Evolutionary conservation across 2,797 vertebrate genomes (phyloP).

Genomic region (Lindbergichthys nudifrons): DNA sequence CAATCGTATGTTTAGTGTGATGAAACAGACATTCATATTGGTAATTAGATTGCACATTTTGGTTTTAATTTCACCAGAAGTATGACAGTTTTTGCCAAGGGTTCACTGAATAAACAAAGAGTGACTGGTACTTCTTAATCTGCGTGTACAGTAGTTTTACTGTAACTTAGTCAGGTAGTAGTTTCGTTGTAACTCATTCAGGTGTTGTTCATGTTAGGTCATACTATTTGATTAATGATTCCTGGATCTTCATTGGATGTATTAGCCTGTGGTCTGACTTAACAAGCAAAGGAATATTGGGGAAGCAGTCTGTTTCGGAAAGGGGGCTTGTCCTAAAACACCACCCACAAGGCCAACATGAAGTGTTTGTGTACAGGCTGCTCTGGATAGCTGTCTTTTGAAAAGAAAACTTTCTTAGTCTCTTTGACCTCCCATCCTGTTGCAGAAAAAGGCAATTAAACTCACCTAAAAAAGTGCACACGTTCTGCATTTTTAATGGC

Average conservation of each 20-base stretch:
- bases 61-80: slow-evolving; percentile 5
- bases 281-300: slow-evolving; percentile 24
- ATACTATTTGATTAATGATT: slow-evolving; percentile 17
- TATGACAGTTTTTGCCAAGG: neutral
- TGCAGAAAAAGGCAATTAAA: slow-evolving; percentile 75
- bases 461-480: slow-evolving; percentile 74
- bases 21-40: slow-evolving; percentile 8
- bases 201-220: neutral
- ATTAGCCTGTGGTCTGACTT: neutral
- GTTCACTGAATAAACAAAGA: neutral
- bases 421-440: slow-evolving; percentile 64
- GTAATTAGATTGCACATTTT: slow-evolving; percentile 8
- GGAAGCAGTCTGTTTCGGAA: slow-evolving; percentile 31
- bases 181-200: neutral
- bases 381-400: slow-evolving; percentile 43
- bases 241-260: slow-evolving; percentile 8
- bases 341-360: slow-evolving; percentile 32
- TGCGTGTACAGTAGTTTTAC: neutral
- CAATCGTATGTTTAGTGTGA: slow-evolving; percentile 6
- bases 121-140: neutral
- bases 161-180: neutral
- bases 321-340: slow-evolving; percentile 36
- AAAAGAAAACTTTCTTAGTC: slow-evolving; percentile 63
- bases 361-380: slow-evolving; percentile 53
- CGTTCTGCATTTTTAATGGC: slow-evolving; percentile 78